phyloP scores from a whole-genome alignment of 2,797 vertebrate genomes.

The Typhlichthys eigenmanni region DNA sequence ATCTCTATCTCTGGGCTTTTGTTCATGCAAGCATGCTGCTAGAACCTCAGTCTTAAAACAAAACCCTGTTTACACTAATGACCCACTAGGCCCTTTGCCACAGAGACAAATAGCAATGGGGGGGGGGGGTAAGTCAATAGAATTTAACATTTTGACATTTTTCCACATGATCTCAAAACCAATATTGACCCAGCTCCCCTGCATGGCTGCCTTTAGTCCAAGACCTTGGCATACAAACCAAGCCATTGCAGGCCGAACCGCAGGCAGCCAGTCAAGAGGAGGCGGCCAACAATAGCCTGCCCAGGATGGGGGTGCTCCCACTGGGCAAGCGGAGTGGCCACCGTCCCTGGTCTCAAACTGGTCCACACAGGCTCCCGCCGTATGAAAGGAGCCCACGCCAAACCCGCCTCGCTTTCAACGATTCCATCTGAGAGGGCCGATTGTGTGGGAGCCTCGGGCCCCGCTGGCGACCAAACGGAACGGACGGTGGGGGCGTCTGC shows the following conservation, averaged over 20 bases:
- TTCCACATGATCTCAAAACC: conserved; percentile 83
- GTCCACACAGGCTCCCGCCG: conserved; percentile 64
- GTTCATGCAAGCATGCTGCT: conserved; percentile 73
- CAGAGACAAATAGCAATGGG: conserved; percentile 80
- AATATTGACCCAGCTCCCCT: conserved; percentile 84
- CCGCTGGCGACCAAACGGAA: conserved; percentile 77
- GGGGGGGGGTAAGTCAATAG: conserved; percentile 74
- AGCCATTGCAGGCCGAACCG: conserved; percentile 76
- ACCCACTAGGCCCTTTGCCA: conserved; percentile 76
- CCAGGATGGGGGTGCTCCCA: conserved; percentile 77
- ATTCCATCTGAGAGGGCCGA: conserved; percentile 72
- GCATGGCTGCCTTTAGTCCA: conserved; percentile 76
- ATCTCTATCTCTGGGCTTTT: conserved; percentile 74
- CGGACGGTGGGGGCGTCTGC: conserved; percentile 69
- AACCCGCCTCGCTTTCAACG: conserved; percentile 70
- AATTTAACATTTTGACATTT: conserved; percentile 84
- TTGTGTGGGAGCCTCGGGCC: conserved; percentile 72
- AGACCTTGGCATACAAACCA: conserved; percentile 80
- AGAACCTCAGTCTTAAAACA: conserved; percentile 79
- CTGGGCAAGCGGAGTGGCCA: conserved; percentile 75
- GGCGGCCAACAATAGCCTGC: conserved; percentile 76
- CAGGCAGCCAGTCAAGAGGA: conserved; percentile 79
- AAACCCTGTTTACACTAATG: conserved; percentile 86
- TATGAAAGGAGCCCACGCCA: conserved; percentile 71
- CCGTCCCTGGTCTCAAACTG: conserved; percentile 79